These are phyloP conservation scores for Tauraco erythrolophus DNA, from an alignment of 2,113 vertebrate species.

Conservation along the genomic window DNA sequence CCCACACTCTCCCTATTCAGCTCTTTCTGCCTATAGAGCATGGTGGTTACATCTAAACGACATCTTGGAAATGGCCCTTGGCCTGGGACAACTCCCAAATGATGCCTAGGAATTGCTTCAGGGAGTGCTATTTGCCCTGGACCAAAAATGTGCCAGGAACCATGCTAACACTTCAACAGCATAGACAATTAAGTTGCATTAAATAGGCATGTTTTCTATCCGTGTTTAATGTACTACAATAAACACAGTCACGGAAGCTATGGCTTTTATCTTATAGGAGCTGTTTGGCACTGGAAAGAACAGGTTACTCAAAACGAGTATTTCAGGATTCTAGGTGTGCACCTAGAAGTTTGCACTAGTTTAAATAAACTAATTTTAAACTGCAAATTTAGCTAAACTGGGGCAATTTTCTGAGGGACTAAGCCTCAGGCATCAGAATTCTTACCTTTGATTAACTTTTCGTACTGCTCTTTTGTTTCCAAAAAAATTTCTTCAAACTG, in stretches of 20 bases:
- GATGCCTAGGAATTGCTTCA: not conserved
- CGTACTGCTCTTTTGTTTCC: constrained; percentile 81
- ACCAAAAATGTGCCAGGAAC: not conserved
- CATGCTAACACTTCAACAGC: not conserved
- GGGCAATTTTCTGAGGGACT: not conserved
- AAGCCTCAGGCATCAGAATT: not conserved
- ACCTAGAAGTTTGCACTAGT: not conserved
- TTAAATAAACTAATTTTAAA: not conserved
- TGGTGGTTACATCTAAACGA: not conserved
- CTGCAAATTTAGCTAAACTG: not conserved
- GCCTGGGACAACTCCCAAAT: not conserved
- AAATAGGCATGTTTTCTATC: not conserved
- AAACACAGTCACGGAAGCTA: not conserved
- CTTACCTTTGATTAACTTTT: constrained; percentile 84
- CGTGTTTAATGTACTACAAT: not conserved
- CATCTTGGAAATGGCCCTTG: not conserved
- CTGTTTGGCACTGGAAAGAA: not conserved
- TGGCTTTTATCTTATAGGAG: not conserved
- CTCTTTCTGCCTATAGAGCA: not conserved
- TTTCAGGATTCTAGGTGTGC: not conserved
- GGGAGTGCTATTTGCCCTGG: not conserved
- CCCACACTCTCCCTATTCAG: not conserved
- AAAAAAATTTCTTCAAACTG: constrained; percentile 89
- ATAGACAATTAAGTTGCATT: not conserved
- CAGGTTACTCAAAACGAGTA: not conserved